These are phyloP conservation scores for Ichneumoninae sp. DNA, from an alignment of 2,888 invertebrate species.

Conservation along the genomic window DNA sequence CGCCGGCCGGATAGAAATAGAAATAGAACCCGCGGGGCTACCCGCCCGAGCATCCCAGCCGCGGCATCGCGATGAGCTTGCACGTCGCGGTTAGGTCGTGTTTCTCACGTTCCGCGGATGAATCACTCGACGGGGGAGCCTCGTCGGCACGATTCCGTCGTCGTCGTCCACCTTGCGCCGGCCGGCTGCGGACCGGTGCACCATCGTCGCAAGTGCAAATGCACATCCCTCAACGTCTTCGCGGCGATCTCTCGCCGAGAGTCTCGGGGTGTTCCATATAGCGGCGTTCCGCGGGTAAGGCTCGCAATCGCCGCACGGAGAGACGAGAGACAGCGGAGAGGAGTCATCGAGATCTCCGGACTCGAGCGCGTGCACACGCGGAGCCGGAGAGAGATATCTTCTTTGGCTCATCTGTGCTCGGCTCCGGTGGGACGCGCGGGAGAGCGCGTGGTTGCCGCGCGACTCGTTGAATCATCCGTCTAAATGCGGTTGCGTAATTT, in stretches of 20 bases:
- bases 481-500: conserved; percentile 81
- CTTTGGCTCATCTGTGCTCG: background rate
- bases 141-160: conserved; percentile 52
- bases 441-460: background rate
- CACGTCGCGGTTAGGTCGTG: conserved; percentile 73
- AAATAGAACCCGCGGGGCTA: conserved; percentile 74
- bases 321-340: background rate
- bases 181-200: conserved; percentile 26
- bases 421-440: background rate
- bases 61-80: conserved; percentile 64
- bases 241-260: background rate
- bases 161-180: conserved; percentile 32
- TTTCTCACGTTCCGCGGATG: conserved; percentile 78
- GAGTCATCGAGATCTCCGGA: conserved; percentile 1
- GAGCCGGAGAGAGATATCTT: background rate
- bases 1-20: conserved; percentile 78
- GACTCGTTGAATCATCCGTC: conserved; percentile 78
- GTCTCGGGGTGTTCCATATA: conserved; percentile 6
- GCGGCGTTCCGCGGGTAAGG: background rate
- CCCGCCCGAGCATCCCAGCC: conserved; percentile 65
- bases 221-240: background rate
- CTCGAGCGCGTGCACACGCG: background rate
- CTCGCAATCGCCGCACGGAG: background rate
- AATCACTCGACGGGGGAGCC: conserved; percentile 73
- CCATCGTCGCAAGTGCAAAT: conserved; percentile 37